Evolutionary conservation across 2,113 vertebrate species (phyloP), one percentile per base, ranked within the genome.

Genomic region (Cygnus atratus): DNA sequence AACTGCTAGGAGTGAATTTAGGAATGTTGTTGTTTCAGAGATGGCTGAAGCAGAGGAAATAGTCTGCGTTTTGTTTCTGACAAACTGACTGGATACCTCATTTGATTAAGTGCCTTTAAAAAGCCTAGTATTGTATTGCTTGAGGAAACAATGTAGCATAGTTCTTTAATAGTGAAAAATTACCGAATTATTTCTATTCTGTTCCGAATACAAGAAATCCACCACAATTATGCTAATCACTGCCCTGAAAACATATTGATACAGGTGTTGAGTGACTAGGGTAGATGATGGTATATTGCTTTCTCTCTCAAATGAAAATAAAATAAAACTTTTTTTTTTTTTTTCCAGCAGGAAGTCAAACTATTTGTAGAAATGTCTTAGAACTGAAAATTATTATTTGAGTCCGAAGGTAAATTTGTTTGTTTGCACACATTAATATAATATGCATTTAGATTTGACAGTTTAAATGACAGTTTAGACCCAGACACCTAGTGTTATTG

Each of bases 241-340:
- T 95, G 74, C 95, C 83, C 91, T 97, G 92, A 88, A 97, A 96
- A 94, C 92, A 97, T 95, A 92, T 85, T 92, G 80, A 87, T 96
- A 94, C 87, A 95, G 83, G 85, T 95, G 88, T 89, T 97, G 78
- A 95, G 81, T 84, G 62, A 93, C 75, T 95, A 59, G 41, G 58
- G 73, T 88, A 96, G 74, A 92, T 91, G 82, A 89, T 78, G 72
- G 72, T 50, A 18, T 92, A 83, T 82, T 96, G 85, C 59, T 90
- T 93, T 90, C 76, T 79, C 91, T 84, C 94, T 92, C n/a, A 75
- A 87, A 90, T 71, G 37, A 41, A 63, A 39, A 63, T 28, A 50
- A 24, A 48, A 15, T 48, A 48, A 91, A 88, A 46, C 46, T 46
- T 46, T 9, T 20, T 46, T 44, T 19, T 46, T 19, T 46, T 46